Conservation (phyloP, 2,888 invertebrate species). For the Psococerastis gibbosa region DNA sequence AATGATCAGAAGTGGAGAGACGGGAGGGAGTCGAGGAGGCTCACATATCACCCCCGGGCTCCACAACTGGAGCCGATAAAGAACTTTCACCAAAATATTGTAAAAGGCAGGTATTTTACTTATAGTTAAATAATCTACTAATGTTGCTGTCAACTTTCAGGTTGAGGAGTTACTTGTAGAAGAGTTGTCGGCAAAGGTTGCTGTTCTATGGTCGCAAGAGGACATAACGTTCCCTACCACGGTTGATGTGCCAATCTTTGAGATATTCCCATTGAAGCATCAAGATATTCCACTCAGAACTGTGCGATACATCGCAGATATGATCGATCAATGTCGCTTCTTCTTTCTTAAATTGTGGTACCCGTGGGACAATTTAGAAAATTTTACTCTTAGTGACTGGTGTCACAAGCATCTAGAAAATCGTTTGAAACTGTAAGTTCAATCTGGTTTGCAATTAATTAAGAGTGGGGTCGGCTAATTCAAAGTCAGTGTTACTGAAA, state of each 20-base stretch:
- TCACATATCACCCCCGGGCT: too few species aligned
- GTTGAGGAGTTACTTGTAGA: neutral
- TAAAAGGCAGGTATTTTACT: too few species aligned
- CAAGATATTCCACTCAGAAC: neutral
- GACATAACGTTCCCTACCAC: neutral
- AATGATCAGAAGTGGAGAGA: too few species aligned
- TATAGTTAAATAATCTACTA: too few species aligned
- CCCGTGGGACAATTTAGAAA: conserved; percentile 1
- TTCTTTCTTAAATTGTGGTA: conserved; percentile 9
- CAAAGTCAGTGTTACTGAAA: too few species aligned
- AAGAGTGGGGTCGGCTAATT: neutral
- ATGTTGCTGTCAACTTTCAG: neutral
- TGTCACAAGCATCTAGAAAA: neutral
- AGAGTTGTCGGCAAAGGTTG: neutral
- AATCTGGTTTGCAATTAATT: neutral
- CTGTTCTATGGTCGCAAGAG: neutral
- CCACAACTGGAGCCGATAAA: too few species aligned
- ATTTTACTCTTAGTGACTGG: neutral
- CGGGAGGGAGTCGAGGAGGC: too few species aligned
- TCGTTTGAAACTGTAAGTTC: conserved; percentile 3
- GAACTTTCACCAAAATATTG: too few species aligned
- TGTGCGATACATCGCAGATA: neutral
- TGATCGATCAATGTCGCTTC: neutral
- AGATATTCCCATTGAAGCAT: neutral
- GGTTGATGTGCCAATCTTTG: conserved; percentile 1